Base-by-base conservation (phyloP, 2,113 vertebrate species). In the Triplophysa siluroides region DNA sequence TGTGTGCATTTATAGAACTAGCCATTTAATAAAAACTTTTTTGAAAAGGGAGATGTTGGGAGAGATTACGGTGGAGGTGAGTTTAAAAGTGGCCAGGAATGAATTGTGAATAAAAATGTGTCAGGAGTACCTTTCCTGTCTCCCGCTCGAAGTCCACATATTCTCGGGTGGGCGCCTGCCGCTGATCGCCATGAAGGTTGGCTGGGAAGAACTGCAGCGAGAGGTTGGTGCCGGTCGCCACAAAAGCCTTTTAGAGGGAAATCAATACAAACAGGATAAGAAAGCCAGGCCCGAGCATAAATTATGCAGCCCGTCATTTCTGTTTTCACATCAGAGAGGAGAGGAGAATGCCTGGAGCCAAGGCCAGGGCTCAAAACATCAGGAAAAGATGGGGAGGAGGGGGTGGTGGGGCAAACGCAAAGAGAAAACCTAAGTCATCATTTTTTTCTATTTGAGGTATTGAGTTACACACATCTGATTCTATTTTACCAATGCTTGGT, bases 181-280 rank as follows among this genome's bases (percentile, higher is more conserved):
- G 92, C 90, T 98, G 96, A 81, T 99, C 98, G 80, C 96, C 96
- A 79, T 98, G 98, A 91, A 96, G 95, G 92, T 95, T 98, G 91
- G 98, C 97, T 80, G 98, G 97, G 91, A 99, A 99, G 94, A 99
- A 99, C 96, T 99, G 98, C 88, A 99, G 96, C 83, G 98, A 99
- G 90, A 99, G 95, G 95, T 99, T 99, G 94, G 98, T 99, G 91
- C 98, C 98, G 89, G 97, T 99, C 82, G 98, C 98, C 92, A 99
- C 98, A 92, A 99, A 99, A 93, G 98, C 98, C 98, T 99, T 94
- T 94, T 94, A 95, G 93, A 95, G 90, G 93, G 94, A 92, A 96
- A 97, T 98, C 96, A 95, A 98, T 98, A 98, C 93, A 96, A 96
- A 98, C 92, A 94, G 92, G 93, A 97, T 98, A 95, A 96, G 94